Evolutionary conservation across 2,888 invertebrate species (phyloP), one percentile per base, ranked within the genome.

Genomic region (Tenthredo scrophulariae): DNA sequence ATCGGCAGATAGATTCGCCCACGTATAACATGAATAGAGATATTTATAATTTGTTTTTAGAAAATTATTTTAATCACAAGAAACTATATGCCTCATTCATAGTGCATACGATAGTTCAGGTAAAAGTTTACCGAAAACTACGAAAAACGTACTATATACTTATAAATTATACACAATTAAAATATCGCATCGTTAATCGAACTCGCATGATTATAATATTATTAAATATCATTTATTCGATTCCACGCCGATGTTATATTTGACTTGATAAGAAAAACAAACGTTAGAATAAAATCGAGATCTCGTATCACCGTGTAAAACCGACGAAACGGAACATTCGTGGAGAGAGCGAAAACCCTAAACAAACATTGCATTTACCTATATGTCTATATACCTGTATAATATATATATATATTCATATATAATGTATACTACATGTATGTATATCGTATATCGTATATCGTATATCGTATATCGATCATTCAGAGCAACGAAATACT

Each of bases 1-100:
- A 82, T 67, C 18, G 77, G 75, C n/a, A 65, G 62, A 79, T 43
- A 82, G 26, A 67, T 43, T 33, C 82, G 67, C 82, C 43, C 82
- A 54, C 82, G 67, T 43, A 65, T 82, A 43, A 26, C 37, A 46
- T 29, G 29, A n/a, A 62, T 13, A 82, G 18, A 67, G 67, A n/a
- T 65, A 65, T 82, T 67, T 26, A 54, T 22, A 67, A 82, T 40
- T 43, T 22, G 6, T 18, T 67, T 67, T 29, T 40, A 22, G 15
- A 65, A 70, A 83, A 83, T 46, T 70, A 50, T 67, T 33, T 13
- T 46, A 67, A 83, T 58, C 22, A 18, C 43, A 62, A 80, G 62
- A 77, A 77, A 77, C 50, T 77, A 29, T 74, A 37, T n/a, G 22
- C n/a, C 4, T 10, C 22, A 37, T 74, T 26, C 26, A 43, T 74